Percentiles rank a stretch among this genome's conserved stretches.
phyloP scores from a whole-genome alignment of 2,888 invertebrate genomes.

The Xylota sylvarum region DNA sequence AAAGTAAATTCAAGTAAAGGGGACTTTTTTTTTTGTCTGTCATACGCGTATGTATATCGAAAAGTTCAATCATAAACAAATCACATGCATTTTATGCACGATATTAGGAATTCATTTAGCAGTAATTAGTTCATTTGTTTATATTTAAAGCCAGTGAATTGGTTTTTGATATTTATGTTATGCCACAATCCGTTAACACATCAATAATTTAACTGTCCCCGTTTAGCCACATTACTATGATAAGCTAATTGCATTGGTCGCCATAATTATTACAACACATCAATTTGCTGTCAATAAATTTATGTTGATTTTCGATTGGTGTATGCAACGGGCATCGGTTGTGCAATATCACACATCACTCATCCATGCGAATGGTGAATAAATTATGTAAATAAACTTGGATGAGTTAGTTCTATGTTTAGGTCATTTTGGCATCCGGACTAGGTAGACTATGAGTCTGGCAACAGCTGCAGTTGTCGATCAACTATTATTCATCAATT shows the following conservation, averaged over 20 bases:
- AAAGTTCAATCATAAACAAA: slow-evolving; percentile 23
- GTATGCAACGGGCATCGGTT: slow-evolving; percentile 33
- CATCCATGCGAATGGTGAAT: slow-evolving; percentile 50
- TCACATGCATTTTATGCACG: background rate
- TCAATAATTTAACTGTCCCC: slow-evolving; percentile 42
- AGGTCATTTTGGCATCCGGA: slow-evolving; percentile 21
- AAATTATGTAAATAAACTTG: slow-evolving; percentile 63
- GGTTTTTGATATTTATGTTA: background rate
- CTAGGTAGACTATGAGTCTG: slow-evolving; percentile 27
- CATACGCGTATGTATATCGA: background rate
- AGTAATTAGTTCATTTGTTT: slow-evolving; percentile 28
- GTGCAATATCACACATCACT: slow-evolving; percentile 47
- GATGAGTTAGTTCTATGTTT: slow-evolving; percentile 58
- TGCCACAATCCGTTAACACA: slow-evolving; percentile 13
- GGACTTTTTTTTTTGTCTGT: background rate
- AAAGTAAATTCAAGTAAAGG: background rate
- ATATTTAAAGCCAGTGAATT: slow-evolving; percentile 15
- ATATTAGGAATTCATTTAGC: slow-evolving; percentile 15
- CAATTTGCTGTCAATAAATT: slow-evolving; percentile 73
- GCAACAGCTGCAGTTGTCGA: slow-evolving; percentile 35
- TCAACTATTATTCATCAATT: slow-evolving; percentile 17
- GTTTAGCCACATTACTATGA: slow-evolving; percentile 57
- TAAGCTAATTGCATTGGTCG: slow-evolving; percentile 72
- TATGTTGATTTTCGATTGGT: slow-evolving; percentile 52
- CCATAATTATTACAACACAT: slow-evolving; percentile 73